Base-by-base conservation (phyloP, 2,113 vertebrate species). In the Mormyrus iriodes region DNA sequence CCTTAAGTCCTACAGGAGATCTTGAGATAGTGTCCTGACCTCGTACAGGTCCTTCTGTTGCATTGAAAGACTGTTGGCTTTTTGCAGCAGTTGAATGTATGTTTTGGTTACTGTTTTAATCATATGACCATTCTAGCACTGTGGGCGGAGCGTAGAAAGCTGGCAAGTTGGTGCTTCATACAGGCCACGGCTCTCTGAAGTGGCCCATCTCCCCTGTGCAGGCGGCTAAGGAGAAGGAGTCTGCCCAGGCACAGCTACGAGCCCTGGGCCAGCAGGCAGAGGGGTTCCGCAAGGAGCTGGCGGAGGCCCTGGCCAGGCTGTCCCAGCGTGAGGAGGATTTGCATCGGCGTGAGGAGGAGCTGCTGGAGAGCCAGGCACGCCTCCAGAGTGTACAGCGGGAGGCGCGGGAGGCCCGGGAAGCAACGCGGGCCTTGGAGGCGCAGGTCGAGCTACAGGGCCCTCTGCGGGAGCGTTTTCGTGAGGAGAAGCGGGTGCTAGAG, bases 261-360 rank as follows among this genome's bases (percentile, higher is more conserved):
- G 93, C 93, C 90, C 95, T 97, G 21, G 90, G 96, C 90, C 96
- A 97, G 91, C 97, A 98, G 91, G 93, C 95, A 17, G 98, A 98
- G 92, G 97, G 88, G 2, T 95, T 97, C 90, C 94, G 91, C 53
- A 96, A 96, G 92, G 97, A 99, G 90, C 92, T 99, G 46, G 93
- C 94, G 27, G 97, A 98, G 48, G 95, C 96, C 27, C 93, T 98
- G 85, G 93, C 95, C 55, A 97, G 95, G 27, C 95, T 96, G 89
- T 97, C 96, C 79, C 95, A 95, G 91, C 96, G 98, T 35, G 97
- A 98, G 90, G 98, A 99, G 87, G 96, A 97, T 49, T 93, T 98
- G 31, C 96, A 94, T 51, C 93, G 94, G 88, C 97, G 96, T 92
- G 96, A 97, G 69, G 92, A 95, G 92, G 96, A 96, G 85, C 94